A percentile compares a stretch with the other conserved stretches of the same genome.
Conservation (phyloP, 2,797 vertebrate species). For the Garrulus glandarius region DNA sequence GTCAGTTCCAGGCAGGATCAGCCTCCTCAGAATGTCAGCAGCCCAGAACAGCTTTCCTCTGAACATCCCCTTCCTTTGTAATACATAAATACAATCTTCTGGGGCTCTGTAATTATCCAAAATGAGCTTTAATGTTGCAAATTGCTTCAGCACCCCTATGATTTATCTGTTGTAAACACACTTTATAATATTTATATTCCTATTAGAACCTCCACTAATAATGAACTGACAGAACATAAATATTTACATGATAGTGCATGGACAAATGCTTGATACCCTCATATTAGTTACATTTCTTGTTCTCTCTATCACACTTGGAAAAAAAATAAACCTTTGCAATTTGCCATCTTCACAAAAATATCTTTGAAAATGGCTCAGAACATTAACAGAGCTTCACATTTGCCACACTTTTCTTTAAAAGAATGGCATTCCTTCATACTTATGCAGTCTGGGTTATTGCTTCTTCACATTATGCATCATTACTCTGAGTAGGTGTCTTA, state of each 20-base stretch:
- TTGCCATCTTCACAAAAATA: constrained; percentile 47
- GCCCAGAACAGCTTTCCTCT: constrained; percentile 52
- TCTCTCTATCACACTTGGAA: constrained; percentile 9
- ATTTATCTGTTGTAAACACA: constrained; percentile 75
- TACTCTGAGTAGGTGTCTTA: constrained; percentile 78
- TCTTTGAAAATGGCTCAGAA: constrained; percentile 67
- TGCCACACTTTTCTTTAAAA: constrained; percentile 67
- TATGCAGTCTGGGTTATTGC: constrained; percentile 68
- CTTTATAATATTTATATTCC: constrained; percentile 72
- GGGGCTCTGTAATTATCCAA: constrained; percentile 75
- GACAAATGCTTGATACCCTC: constrained; percentile 47
- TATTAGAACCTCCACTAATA: constrained; percentile 68
- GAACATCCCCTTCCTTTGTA: constrained; percentile 69
- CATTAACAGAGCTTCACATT: constrained; percentile 61
- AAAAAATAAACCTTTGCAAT: constrained; percentile 51
- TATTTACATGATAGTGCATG: constrained; percentile 61
- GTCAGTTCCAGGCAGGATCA: constrained; percentile 37
- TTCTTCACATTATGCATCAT: constrained; percentile 76
- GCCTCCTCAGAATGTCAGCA: constrained; percentile 58
- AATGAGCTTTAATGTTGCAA: constrained; percentile 72
- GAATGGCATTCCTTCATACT: constrained; percentile 62
- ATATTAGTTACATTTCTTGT: constrained; percentile 33
- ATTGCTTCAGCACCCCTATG: constrained; percentile 70
- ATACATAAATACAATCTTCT: constrained; percentile 71
- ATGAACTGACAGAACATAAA: constrained; percentile 57